Percentiles rank a stretch among this genome's conserved stretches.
phyloP scores from a whole-genome alignment of 2,888 invertebrate genomes.

The Mesochorus sp. region DNA sequence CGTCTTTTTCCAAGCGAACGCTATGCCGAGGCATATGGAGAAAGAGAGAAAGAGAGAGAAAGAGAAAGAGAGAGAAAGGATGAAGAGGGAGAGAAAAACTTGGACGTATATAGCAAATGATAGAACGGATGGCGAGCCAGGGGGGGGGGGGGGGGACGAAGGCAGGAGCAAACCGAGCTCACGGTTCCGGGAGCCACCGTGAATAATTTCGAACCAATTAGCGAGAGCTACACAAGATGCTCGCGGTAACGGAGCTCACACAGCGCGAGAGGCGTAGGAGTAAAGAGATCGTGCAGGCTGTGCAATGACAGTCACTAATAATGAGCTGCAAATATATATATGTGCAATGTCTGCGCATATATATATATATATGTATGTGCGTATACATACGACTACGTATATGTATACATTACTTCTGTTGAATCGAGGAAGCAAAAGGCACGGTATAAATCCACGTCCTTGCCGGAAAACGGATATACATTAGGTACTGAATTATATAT shows the following conservation, averaged over 20 bases:
- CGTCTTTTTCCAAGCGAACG: not conserved
- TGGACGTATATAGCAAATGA: constrained; percentile 31
- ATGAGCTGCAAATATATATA: constrained; percentile 1
- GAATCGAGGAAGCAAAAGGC: not conserved
- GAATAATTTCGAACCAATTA: constrained; percentile 73
- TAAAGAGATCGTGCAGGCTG: constrained; percentile 38
- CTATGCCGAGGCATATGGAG: no score
- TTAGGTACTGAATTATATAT: constrained; percentile 1
- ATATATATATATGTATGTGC: not conserved
- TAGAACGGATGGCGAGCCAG: constrained; percentile 44
- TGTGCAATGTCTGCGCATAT: no score
- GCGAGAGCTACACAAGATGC: constrained; percentile 51
- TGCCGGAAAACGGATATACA: constrained; percentile 27
- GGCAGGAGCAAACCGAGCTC: constrained; percentile 25
- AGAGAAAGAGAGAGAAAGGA: not conserved
- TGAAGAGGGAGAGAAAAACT: constrained; percentile 17
- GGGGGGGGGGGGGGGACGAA: constrained; percentile 11
- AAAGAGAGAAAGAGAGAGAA: not conserved
- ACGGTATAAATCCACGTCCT: constrained; percentile 14
- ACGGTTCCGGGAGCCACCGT: constrained; percentile 57
- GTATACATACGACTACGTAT: not conserved
- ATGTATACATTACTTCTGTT: not conserved
- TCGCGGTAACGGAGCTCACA: constrained; percentile 11
- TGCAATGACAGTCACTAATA: constrained; percentile 36
- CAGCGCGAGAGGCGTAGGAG: constrained; percentile 32